These are phyloP conservation scores for Gonioctena quinquepunctata DNA, from an alignment of 1,140 invertebrate genomes.

Conservation along the genomic window DNA sequence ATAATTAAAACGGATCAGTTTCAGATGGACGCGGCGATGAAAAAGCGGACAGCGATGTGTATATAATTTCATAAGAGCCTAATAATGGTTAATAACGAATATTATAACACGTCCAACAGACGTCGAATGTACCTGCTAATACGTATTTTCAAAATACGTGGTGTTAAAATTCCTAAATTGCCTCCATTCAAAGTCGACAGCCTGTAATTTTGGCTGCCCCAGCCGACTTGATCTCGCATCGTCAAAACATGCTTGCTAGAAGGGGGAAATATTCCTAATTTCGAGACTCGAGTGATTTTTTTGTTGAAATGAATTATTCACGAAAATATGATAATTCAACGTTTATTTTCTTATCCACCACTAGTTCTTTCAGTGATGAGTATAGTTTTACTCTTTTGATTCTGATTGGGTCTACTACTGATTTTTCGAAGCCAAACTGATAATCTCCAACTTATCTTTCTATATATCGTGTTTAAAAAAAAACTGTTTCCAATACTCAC, in stretches of 20 bases:
- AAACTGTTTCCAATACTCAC: too few species aligned
- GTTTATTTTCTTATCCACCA: too few species aligned
- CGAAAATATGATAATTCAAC: too few species aligned
- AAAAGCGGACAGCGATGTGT: neutral
- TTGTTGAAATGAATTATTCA: too few species aligned
- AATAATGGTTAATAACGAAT: neutral
- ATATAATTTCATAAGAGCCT: constrained; percentile 2
- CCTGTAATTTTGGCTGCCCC: constrained; percentile 50
- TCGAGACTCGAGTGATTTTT: too few species aligned
- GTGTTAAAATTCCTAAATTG: constrained; percentile 50
- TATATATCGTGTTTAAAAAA: too few species aligned
- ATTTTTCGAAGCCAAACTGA: too few species aligned
- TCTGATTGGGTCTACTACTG: too few species aligned
- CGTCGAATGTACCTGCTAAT: constrained; percentile 24
- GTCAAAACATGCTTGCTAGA: constrained; percentile 34
- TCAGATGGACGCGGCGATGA: neutral
- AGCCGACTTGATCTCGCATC: constrained; percentile 34
- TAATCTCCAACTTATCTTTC: too few species aligned
- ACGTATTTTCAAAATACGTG: constrained; percentile 38
- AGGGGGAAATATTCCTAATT: too few species aligned
- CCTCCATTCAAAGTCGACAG: constrained; percentile 45
- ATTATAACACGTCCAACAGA: constrained; percentile 1
- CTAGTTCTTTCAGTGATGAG: too few species aligned
- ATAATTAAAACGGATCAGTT: neutral
- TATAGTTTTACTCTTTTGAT: too few species aligned